Evolutionary conservation across 2,797 vertebrate genomes (phyloP), one percentile per base, ranked within the genome.

Genomic region (Pteronotus mesoamericanus): DNA sequence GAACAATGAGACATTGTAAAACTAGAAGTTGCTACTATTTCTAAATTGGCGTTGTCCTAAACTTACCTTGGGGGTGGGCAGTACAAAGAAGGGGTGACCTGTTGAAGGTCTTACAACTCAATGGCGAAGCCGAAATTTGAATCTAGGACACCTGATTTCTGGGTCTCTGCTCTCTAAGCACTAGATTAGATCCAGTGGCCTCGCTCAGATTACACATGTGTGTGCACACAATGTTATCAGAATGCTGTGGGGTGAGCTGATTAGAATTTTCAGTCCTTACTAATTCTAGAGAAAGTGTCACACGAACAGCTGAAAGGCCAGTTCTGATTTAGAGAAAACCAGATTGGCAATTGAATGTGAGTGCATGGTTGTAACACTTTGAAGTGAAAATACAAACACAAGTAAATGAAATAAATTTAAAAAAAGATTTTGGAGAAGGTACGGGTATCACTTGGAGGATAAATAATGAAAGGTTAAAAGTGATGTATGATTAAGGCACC

Each of bases 331-430:
- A 88, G 72, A 95, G 61, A 93, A 96, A 92, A 91, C 86, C 12
- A 92, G 39, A 79, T 64, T 93, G 72, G 32, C 32, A 59, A 53
- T 86, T 95, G 96, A 96, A 93, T 78, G 95, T 21, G 48, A 92
- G 29, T 34, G 71, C 42, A 42, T 64, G 77, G 37, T 82, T 96
- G 22, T 53, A 86, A 87, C 55, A 92, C 68, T 66, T 97, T 55
- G 75, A 46, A 66, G 16, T 6, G 1, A 82, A 75, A 93, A 80
- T 22, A 86, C 7, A 79, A 72, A 78, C 44, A 85, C 37, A 92
- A 86, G 39, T 64, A 82, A 89, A 84, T 75, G 10, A 53, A 74
- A 79, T 53, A 44, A 24, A 42, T n/a, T 4, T 9, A 3, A 9
- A 26, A 68, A 51, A 48, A 66, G 46, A 74, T 68, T 2, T n/a